Evolutionary conservation across 2,797 vertebrate species (phyloP).

Genomic region (Channa striata): DNA sequence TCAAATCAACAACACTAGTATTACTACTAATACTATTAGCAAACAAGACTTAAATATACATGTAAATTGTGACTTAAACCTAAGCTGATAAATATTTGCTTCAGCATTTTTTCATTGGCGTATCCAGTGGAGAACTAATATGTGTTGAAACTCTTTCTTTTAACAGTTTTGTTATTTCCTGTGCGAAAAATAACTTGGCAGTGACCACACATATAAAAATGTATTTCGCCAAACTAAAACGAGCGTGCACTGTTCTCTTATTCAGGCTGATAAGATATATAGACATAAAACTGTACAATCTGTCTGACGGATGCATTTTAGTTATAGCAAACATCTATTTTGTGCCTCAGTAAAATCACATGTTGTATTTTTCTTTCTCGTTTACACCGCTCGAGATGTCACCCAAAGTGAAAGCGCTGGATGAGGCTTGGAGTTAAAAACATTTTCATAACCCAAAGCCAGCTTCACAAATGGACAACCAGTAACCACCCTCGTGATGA

Average conservation of each 20-base stretch:
- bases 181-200: neutral
- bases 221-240: neutral
- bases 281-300: no score
- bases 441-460: constrained; percentile 34
- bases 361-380: neutral
- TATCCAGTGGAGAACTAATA: no score
- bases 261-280: no score
- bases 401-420: neutral
- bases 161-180: neutral
- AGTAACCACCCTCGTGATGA: constrained; percentile 25
- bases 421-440: constrained; percentile 2
- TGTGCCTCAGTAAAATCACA: constrained; percentile 1
- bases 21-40: no score
- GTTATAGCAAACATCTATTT: neutral
- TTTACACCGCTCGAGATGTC: constrained; percentile 37
- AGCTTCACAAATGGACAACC: constrained; percentile 35
- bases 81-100: no score
- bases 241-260: no score
- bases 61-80: no score
- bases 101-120: no score
- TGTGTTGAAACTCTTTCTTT: no score
- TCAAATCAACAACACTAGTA: no score
- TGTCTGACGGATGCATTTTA: neutral
- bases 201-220: neutral
- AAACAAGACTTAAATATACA: no score